Percentiles rank a stretch among this genome's conserved stretches.
Evolutionary conservation across 2,113 vertebrate species (phyloP).

Genomic region (Cranoglanis bouderius): DNA sequence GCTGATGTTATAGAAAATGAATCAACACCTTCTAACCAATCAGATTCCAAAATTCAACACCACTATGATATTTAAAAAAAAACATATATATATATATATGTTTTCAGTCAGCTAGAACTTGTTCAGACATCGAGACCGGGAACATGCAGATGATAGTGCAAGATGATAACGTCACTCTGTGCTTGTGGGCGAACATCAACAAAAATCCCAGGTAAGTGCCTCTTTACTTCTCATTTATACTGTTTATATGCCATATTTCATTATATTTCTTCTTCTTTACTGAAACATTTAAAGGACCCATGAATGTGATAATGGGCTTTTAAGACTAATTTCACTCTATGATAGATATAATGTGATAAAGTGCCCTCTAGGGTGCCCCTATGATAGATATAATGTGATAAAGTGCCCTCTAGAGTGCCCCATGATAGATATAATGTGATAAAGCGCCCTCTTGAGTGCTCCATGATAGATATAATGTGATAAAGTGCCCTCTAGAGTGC

Average conservation of each 20-base stretch:
- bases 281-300: not conserved
- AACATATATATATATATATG: not conserved
- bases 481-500: too few species aligned
- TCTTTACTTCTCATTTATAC: not conserved
- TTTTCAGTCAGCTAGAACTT: constrained; percentile 72
- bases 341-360: too few species aligned
- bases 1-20: not conserved
- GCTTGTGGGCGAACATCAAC: constrained; percentile 91
- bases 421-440: too few species aligned
- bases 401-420: too few species aligned
- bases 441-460: too few species aligned
- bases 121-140: constrained; percentile 81
- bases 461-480: too few species aligned
- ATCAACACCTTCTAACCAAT: not conserved
- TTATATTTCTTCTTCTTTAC: not conserved
- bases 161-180: constrained; percentile 78
- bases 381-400: too few species aligned
- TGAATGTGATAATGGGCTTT: not conserved
- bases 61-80: too few species aligned
- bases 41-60: too few species aligned
- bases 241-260: not conserved
- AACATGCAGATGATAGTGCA: constrained; percentile 85
- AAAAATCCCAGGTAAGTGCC: constrained; percentile 81
- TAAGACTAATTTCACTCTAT: not conserved
- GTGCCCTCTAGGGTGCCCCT: too few species aligned